Conservation (phyloP, 92 coral and sea anemone species). For the Bergia puertoricense region DNA sequence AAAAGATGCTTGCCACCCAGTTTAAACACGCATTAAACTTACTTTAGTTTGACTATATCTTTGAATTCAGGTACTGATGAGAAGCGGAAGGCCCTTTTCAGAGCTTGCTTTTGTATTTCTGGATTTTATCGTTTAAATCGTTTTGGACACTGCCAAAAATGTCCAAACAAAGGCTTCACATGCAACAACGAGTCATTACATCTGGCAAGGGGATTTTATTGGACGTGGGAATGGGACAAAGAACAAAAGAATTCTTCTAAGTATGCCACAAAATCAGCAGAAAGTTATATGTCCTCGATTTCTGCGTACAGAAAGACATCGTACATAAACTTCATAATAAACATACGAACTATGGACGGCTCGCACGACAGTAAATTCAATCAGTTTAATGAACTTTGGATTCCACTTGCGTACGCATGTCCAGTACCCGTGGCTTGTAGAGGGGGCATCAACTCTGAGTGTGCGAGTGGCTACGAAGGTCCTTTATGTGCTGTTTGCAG, state of each 20-base stretch:
- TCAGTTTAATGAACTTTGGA: background rate
- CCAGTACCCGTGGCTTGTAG: conserved; percentile 36
- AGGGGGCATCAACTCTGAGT: conserved; percentile 45
- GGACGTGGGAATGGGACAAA: conserved; percentile 46
- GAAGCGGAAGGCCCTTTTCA: conserved; percentile 29
- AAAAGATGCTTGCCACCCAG: background rate
- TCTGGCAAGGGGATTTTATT: conserved; percentile 44
- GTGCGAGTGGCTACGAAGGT: conserved; percentile 48
- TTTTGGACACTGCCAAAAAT: conserved; percentile 41
- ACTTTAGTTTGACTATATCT: background rate
- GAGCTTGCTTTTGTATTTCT: conserved; percentile 48
- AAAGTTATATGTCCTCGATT: background rate
- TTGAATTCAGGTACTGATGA: conserved; percentile 44
- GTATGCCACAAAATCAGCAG: background rate
- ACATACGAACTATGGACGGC: background rate
- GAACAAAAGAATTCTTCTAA: background rate
- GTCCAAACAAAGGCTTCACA: conserved; percentile 35
- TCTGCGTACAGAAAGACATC: background rate
- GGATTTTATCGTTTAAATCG: conserved; percentile 47
- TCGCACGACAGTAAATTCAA: conserved; percentile 5
- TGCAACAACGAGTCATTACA: conserved; percentile 41
- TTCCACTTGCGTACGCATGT: conserved; percentile 50
- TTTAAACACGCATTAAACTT: too few species aligned
- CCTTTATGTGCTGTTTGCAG: conserved; percentile 50
- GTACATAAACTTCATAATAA: background rate